Base-by-base conservation (phyloP, 2,113 vertebrate species). In the Scatophagus argus region DNA sequence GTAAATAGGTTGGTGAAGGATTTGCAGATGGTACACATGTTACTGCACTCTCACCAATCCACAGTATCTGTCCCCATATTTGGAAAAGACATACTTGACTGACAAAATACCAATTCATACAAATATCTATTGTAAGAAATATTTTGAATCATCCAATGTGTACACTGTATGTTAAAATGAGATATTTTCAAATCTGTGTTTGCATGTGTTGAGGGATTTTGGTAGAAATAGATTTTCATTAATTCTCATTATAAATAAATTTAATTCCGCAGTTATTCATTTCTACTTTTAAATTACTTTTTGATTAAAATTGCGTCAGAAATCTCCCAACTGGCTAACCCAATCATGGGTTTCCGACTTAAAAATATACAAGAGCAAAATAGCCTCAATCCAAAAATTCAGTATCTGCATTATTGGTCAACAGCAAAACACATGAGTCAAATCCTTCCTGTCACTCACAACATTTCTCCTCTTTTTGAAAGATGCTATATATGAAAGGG, bases 401-500 rank as follows among this genome's bases (percentile, higher is more conserved):
- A 55, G n/a, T 14, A 29, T 63, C 41, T 56, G 52, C n/a, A 49
- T 43, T 60, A 52, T 47, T 46, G 54, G 43, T 12, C 38, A 58
- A 23, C 25, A 55, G 12, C 14, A 56, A 70, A 46, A 74, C 39
- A 67, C 31, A 43, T 46, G 6, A 70, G 17, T 29, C 29, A 54
- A 49, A 34, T 47, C 36, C 36, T 59, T 41, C 5, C 19, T 17
- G 41, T 65, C 29, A 36, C 29, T 5, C 13, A 6, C 11, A 59
- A 51, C 23, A 61, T 63, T 61, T 12, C 32, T 4, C 19, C 58
- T 4, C 54, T 16, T 79, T 54, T 58, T 8, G 21, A 34, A 78
- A 72, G 41, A 59, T n/a, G 38, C 1, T 38, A 19, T n/a, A n/a
- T n/a, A n/a, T 73, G 29, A 49, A 44, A 49, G 10, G 64, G 8